Evolutionary conservation across 2,888 invertebrate species (phyloP).

Genomic region (Mimachlamys varia): DNA sequence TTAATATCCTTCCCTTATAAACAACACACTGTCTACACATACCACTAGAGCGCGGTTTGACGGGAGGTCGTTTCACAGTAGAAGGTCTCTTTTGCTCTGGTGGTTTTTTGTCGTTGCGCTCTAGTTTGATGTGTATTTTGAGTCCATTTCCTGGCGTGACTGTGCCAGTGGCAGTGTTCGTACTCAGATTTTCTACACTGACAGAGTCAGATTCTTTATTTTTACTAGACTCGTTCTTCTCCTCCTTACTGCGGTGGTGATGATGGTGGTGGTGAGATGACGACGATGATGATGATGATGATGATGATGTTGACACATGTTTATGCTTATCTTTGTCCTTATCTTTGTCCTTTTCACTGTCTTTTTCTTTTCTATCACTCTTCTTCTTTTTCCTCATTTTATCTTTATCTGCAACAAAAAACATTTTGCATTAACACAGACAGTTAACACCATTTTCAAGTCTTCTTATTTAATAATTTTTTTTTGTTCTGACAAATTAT

Average conservation of each 20-base stretch:
- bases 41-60: constrained; percentile 94
- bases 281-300: constrained; percentile 10
- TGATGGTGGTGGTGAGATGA: constrained; percentile 69
- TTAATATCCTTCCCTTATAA: too few relatives aligned
- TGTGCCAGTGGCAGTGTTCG: constrained; percentile 41
- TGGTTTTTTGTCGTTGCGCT: constrained; percentile 54
- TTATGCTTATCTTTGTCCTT: constrained; percentile 38
- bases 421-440: too few relatives aligned
- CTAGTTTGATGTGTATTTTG: constrained; percentile 65
- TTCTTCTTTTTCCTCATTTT: constrained; percentile 65
- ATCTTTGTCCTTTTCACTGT: constrained; percentile 58
- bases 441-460: too few relatives aligned
- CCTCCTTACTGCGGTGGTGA: constrained; percentile 54
- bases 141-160: constrained; percentile 62
- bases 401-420: constrained; percentile 55
- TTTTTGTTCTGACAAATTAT: too few relatives aligned
- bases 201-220: constrained; percentile 40
- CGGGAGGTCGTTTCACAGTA: constrained; percentile 95
- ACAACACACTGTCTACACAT: constrained; percentile 42
- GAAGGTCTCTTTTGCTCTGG: constrained; percentile 85
- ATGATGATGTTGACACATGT: constrained; percentile 14
- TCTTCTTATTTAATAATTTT: too few relatives aligned
- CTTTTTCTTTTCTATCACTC: constrained; percentile 59
- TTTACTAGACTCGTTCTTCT: constrained; percentile 78
- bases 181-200: constrained; percentile 45